These are phyloP conservation scores for Euglossa dilemma DNA, from an alignment of 1,140 invertebrate species.

Conservation along the genomic window DNA sequence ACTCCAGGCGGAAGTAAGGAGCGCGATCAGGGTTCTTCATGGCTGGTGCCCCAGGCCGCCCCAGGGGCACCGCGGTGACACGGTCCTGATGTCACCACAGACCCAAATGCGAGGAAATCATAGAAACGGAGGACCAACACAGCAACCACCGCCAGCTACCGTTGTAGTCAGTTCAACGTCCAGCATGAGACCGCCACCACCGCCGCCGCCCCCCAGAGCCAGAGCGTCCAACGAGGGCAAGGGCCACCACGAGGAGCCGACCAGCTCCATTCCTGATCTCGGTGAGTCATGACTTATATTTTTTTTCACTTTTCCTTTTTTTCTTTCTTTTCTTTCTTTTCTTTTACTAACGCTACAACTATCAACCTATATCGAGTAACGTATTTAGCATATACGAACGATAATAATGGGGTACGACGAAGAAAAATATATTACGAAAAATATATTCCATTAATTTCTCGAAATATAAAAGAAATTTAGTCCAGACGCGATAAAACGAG, in stretches of 20 bases:
- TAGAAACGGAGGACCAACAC: slow-evolving; percentile 55
- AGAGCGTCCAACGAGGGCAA: slow-evolving; percentile 78
- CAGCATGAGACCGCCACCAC: slow-evolving; percentile 83
- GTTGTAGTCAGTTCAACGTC: slow-evolving; percentile 81
- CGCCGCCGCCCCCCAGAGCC: slow-evolving; percentile 83
- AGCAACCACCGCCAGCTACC: slow-evolving; percentile 68
- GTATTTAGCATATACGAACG: too few species aligned
- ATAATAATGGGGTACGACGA: too few species aligned
- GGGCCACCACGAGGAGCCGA: slow-evolving; percentile 87
- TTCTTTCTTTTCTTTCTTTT: not conserved
- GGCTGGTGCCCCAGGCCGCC: slow-evolving; percentile 79
- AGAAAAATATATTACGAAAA: too few species aligned
- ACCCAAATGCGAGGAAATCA: slow-evolving; percentile 73
- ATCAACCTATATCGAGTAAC: too few species aligned
- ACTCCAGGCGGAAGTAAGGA: slow-evolving; percentile 81
- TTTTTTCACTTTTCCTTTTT: not conserved
- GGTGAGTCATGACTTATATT: slow-evolving; percentile 83
- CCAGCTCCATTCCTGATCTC: slow-evolving; percentile 92
- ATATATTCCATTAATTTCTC: too few species aligned
- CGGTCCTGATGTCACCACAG: slow-evolving; percentile 79
- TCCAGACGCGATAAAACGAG: too few species aligned
- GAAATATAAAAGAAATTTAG: too few species aligned
- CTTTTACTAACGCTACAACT: too few species aligned
- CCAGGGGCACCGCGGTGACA: slow-evolving; percentile 73
- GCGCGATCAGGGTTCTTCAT: slow-evolving; percentile 80